Conservation (phyloP, 2,797 vertebrate genomes). For the Fringilla coelebs region DNA sequence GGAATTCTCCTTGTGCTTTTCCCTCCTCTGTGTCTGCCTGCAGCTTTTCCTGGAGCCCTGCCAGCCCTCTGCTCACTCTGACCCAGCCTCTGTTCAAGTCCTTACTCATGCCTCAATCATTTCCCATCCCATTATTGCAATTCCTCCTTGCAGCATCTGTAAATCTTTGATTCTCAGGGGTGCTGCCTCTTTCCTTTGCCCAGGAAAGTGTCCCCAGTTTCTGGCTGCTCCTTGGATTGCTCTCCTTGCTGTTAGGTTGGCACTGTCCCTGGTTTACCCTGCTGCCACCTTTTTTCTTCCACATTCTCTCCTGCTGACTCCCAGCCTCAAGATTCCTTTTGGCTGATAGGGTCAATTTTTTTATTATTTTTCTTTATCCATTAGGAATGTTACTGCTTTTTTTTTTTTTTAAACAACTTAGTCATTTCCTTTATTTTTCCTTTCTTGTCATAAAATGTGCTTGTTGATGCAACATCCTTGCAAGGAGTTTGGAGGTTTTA, state of each 20-base stretch:
- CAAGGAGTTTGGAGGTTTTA: neutral
- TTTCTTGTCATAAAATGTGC: neutral
- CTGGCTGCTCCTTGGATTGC: neutral
- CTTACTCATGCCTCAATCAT: conserved; percentile 50
- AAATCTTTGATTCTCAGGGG: neutral
- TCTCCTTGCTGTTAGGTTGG: fast-evolving
- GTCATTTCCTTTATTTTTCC: conserved; percentile 11
- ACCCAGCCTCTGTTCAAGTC: neutral
- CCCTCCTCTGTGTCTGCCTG: neutral
- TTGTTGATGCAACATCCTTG: neutral
- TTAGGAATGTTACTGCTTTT: neutral
- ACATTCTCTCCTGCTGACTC: neutral
- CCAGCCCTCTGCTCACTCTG: neutral
- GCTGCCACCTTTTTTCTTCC: neutral
- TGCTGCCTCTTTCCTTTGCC: neutral
- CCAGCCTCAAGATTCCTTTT: neutral
- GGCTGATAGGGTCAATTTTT: neutral
- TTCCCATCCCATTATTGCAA: neutral
- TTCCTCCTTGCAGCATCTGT: neutral
- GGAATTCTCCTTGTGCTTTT: neutral
- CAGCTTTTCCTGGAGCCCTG: neutral
- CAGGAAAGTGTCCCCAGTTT: neutral
- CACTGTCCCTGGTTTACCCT: neutral
- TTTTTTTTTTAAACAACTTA: neutral
- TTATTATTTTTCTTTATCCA: neutral